Conservation (phyloP, 2,113 vertebrate species). For the Notothenia rossii region DNA sequence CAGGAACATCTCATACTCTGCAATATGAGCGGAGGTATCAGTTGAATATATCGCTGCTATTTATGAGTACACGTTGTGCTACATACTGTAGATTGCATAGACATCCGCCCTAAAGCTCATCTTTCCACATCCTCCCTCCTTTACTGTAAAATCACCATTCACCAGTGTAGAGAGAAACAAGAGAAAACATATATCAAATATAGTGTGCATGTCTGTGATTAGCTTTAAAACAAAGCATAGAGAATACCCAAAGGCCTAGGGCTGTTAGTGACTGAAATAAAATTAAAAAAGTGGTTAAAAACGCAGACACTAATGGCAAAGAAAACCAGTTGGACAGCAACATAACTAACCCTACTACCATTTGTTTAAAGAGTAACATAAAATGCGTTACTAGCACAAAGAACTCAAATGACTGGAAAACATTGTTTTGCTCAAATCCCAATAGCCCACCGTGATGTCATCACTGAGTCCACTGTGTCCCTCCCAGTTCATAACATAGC, state of each 20-base stretch:
- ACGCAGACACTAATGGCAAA: neutral
- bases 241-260: neutral
- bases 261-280: constrained; percentile 19
- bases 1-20: neutral
- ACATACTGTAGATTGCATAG: neutral
- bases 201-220: neutral
- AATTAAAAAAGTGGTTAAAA: neutral
- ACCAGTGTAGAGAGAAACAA: neutral
- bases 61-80: constrained; percentile 21
- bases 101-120: constrained; percentile 8
- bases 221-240: constrained; percentile 1
- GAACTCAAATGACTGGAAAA: constrained; percentile 31
- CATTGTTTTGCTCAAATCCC: constrained; percentile 44
- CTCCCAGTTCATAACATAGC: constrained; percentile 62
- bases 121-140: constrained; percentile 11
- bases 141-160: constrained; percentile 3
- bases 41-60: constrained; percentile 1
- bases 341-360: neutral
- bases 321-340: neutral
- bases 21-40: constrained; percentile 7
- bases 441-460: constrained; percentile 46
- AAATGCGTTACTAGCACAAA: constrained; percentile 14
- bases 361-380: neutral
- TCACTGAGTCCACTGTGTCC: constrained; percentile 51
- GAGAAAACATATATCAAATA: neutral